phyloP scores from a whole-genome alignment of 2,888 invertebrate species.

The Hylaea fasciaria region DNA sequence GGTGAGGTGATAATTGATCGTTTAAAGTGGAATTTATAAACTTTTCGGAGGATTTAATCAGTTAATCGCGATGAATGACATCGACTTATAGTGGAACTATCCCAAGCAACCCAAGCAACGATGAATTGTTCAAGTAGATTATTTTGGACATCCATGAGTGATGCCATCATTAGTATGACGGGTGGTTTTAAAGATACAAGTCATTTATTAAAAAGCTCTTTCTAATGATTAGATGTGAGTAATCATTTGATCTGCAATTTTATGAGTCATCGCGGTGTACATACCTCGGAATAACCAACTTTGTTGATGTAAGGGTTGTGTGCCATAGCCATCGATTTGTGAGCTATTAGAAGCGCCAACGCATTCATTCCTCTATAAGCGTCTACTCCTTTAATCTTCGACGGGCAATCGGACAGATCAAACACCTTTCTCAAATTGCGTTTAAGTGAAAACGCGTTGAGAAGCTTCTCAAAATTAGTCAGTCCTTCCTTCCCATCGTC shows the following conservation, averaged over 20 bases:
- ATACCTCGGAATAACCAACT: slow-evolving; percentile 81
- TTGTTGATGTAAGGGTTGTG: slow-evolving; percentile 85
- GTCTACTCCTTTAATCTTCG: slow-evolving; percentile 79
- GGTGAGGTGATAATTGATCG: slow-evolving; percentile 36
- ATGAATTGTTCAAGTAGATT: slow-evolving; percentile 10
- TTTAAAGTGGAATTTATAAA: slow-evolving; percentile 39
- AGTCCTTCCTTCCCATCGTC: slow-evolving; percentile 75
- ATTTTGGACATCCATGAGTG: not conserved
- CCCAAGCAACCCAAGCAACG: not conserved
- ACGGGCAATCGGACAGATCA: slow-evolving; percentile 67
- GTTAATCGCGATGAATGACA: slow-evolving; percentile 34
- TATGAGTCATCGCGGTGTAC: slow-evolving; percentile 14
- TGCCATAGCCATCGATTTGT: slow-evolving; percentile 85
- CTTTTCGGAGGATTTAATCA: slow-evolving; percentile 39
- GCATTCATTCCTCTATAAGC: slow-evolving; percentile 84
- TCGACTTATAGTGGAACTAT: slow-evolving; percentile 23
- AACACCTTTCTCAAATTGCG: slow-evolving; percentile 77
- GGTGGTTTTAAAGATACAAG: too few species aligned
- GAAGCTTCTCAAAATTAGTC: slow-evolving; percentile 78
- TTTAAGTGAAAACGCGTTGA: slow-evolving; percentile 81
- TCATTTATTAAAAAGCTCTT: not conserved
- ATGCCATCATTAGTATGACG: not conserved
- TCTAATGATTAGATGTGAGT: not conserved
- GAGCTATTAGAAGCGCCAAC: slow-evolving; percentile 81
- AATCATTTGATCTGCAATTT: not conserved